Base-by-base conservation (phyloP, 2,797 vertebrate species). In the Notoglanidium macrostoma region DNA sequence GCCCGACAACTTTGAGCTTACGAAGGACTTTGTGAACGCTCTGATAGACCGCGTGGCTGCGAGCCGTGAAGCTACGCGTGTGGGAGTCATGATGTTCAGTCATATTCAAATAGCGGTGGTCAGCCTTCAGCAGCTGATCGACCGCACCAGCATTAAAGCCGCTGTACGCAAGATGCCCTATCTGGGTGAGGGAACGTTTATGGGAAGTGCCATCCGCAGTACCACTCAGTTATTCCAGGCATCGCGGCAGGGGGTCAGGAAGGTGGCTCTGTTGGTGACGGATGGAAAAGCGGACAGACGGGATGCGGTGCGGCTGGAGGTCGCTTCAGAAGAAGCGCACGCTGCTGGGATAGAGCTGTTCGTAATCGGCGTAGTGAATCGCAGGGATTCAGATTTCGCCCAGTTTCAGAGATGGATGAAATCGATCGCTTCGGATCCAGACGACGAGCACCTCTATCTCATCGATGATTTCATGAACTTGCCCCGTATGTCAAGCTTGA, bases 11-110 rank as follows among this genome's bases (percentile, higher is more conserved):
- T 97, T 98, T 81, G 92, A 96, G 44, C 85, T 96, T 90, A 94
- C 95, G 83, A 97, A 98, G 93, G 95, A 95, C 84, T 98, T 97
- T 86, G 95, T 97, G 85, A 97, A 94, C 29, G 90, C 93, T 3
- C 89, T 97, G 14, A 93, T 96, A 0, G 96, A 97, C 89, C 94
- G 92, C 0, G 11, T 97, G 78, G 88, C 92, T 0, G 91, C 95
- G 79, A 95, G 93, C 91, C 90, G 88, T 0, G 87, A 94, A 40
- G 94, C 93, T 0, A 91, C 92, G 0, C 96, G 93, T 4, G 80
- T 97, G 0, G 97, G 96, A 0, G 92, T 97, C 74, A 95, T 97
- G 87, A 96, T 97, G 83, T 98, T 96, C 89, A 97, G 97, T 93
- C 96, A 96, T 19, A 76, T 94, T 70, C 93, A 95, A 68, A 87